phyloP scores from a whole-genome alignment of 1,140 invertebrate species.

The Holotrichia oblita region DNA sequence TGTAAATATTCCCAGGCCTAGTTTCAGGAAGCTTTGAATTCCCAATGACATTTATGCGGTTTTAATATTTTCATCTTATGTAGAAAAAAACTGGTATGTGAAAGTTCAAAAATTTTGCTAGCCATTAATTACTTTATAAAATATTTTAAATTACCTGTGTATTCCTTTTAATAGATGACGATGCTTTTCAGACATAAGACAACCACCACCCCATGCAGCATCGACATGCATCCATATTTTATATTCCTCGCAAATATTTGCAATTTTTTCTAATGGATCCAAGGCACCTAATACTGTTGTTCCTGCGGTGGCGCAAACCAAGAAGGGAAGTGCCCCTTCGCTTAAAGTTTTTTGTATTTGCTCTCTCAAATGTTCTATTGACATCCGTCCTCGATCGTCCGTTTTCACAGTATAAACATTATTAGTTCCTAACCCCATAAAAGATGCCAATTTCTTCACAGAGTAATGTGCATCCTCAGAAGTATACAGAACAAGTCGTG shows the following conservation, averaged over 20 bases:
- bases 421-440: constrained; percentile 80
- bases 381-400: constrained; percentile 83
- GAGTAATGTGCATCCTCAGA: constrained; percentile 96
- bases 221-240: constrained; percentile 95
- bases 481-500: constrained; percentile 80
- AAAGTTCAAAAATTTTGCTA: no score
- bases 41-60: no score
- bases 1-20: no score
- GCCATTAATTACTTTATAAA: no score
- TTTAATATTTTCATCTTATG: no score
- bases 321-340: constrained; percentile 79
- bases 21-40: no score
- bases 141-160: constrained; percentile 65
- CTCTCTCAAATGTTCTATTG: constrained; percentile 72
- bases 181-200: constrained; percentile 84
- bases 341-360: constrained; percentile 74
- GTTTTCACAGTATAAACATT: constrained; percentile 80
- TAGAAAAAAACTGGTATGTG: no score
- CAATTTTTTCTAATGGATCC: constrained; percentile 85
- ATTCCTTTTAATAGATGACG: constrained; percentile 81
- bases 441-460: constrained; percentile 83
- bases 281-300: constrained; percentile 88
- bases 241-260: constrained; percentile 83
- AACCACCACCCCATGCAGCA: constrained; percentile 93
- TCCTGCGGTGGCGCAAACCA: constrained; percentile 92